These are phyloP conservation scores for Ophthalmolycus amberensis DNA, from an alignment of 2,113 vertebrate species.

Conservation along the genomic window DNA sequence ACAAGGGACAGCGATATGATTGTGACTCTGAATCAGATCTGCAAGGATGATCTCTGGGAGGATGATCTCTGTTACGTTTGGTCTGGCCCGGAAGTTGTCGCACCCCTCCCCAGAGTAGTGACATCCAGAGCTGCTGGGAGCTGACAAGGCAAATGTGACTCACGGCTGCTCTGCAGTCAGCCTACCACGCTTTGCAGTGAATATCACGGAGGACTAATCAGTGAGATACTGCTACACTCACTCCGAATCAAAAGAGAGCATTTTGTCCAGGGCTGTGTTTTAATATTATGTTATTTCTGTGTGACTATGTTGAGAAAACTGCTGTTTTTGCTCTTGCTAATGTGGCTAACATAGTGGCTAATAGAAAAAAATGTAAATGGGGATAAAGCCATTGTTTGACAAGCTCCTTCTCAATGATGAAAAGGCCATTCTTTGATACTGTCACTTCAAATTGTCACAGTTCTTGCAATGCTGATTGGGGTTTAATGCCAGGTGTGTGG, in stretches of 20 bases:
- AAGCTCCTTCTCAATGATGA: neutral
- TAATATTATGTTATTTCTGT: neutral
- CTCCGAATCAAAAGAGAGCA: neutral
- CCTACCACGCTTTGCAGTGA: neutral
- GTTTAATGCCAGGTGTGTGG: constrained; percentile 23
- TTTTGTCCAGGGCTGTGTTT: neutral
- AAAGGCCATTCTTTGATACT: neutral
- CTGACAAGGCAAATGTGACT: constrained; percentile 41
- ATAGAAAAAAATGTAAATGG: no score
- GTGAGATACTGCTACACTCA: neutral
- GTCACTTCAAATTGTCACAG: neutral
- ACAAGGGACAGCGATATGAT: neutral
- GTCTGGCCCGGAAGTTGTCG: constrained; percentile 11
- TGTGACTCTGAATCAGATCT: neutral
- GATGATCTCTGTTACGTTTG: constrained; percentile 2
- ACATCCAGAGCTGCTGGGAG: constrained; percentile 36
- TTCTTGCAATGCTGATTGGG: neutral
- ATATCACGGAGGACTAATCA: neutral
- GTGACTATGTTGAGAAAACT: neutral
- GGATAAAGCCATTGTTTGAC: neutral
- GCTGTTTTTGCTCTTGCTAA: neutral
- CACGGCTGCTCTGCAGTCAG: constrained; percentile 3
- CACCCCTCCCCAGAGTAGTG: constrained; percentile 22
- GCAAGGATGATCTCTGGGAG: neutral
- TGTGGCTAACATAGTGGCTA: neutral